Conservation (phyloP, 1,140 invertebrate species). For the Pseudomyrmex sp. region DNA sequence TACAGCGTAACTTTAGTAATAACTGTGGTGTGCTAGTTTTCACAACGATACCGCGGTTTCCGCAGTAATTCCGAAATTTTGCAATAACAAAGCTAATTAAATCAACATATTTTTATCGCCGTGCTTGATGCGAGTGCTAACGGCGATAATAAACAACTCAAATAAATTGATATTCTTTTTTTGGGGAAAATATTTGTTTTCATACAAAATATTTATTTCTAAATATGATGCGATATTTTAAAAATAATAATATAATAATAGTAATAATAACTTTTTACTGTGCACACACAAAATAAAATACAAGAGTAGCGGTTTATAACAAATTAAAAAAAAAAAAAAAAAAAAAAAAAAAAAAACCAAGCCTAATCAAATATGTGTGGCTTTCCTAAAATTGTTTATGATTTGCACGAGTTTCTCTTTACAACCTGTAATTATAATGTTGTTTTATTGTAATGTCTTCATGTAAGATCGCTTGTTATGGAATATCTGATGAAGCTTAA, state of each 20-base stretch:
- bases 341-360: no score
- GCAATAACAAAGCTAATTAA: conserved; percentile 1
- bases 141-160: no score
- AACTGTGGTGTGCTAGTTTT: not conserved
- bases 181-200: no score
- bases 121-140: no score
- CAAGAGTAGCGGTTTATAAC: no score
- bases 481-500: conserved; percentile 34
- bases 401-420: no score
- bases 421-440: not conserved
- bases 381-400: no score
- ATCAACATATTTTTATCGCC: not conserved
- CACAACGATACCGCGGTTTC: not conserved
- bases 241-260: not conserved
- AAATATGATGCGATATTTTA: no score
- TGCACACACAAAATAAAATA: not conserved
- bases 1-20: not conserved
- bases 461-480: not conserved
- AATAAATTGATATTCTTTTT: no score
- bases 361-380: no score
- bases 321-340: no score
- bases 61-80: not conserved
- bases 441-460: not conserved
- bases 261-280: not conserved
- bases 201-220: no score